Conservation (phyloP, 2,113 vertebrate species). For the Phycodurus eques region DNA sequence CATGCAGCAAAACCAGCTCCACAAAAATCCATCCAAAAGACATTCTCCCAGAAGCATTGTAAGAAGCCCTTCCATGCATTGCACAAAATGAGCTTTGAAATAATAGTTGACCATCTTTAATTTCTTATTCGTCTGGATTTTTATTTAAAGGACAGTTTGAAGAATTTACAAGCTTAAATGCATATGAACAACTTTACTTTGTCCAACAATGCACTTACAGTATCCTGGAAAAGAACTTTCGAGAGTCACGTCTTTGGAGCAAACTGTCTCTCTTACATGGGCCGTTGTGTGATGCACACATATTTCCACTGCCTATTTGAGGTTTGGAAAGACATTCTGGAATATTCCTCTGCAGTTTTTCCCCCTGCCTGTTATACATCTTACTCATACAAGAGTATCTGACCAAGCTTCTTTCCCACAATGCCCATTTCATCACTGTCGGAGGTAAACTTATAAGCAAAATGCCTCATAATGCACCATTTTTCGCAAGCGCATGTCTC, state of each 20-base stretch:
- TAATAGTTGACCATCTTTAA: not conserved
- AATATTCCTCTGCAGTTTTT: constrained; percentile 51
- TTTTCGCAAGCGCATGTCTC: not conserved
- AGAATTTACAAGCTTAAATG: not conserved
- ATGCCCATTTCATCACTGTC: constrained; percentile 23
- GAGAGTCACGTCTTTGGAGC: not conserved
- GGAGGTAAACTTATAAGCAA: constrained; percentile 3
- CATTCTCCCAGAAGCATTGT: not conserved
- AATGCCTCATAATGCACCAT: not conserved
- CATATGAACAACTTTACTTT: not conserved
- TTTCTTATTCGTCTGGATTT: not conserved
- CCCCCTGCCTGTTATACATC: constrained; percentile 35
- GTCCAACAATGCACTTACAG: not conserved
- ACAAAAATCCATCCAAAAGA: not conserved
- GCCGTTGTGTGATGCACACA: constrained; percentile 39
- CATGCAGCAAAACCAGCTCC: not conserved
- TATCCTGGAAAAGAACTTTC: not conserved
- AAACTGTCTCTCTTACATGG: not conserved
- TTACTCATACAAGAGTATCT: constrained; percentile 31
- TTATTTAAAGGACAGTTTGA: not conserved
- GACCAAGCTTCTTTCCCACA: constrained; percentile 33
- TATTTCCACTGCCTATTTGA: constrained; percentile 50
- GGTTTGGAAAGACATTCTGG: constrained; percentile 57
- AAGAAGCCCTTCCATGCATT: not conserved
- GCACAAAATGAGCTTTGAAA: not conserved